These are phyloP conservation scores for Gadopsis bispinosus DNA, from an alignment of 2,797 vertebrate species.

Conservation along the genomic window DNA sequence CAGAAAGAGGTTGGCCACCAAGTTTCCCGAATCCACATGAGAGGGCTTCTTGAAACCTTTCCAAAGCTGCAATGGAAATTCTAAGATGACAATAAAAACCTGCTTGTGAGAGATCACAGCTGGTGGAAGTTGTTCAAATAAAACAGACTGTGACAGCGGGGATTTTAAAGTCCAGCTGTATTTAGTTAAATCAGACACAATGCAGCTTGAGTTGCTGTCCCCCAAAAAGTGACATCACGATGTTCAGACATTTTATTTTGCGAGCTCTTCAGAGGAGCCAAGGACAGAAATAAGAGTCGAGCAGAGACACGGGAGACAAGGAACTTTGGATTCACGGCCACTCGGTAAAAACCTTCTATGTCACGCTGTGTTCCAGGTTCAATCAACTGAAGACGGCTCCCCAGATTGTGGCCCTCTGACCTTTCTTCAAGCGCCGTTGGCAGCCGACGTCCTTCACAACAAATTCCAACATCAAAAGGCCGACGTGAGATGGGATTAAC, in stretches of 20 bases:
- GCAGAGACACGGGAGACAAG: background rate
- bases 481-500: background rate
- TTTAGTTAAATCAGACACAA: background rate
- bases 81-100: constrained; percentile 16
- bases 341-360: fast-evolving
- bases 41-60: background rate
- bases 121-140: background rate
- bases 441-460: background rate
- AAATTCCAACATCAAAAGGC: background rate
- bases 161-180: constrained; percentile 13
- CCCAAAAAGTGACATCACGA: background rate
- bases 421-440: background rate
- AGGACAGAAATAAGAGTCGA: background rate
- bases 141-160: background rate
- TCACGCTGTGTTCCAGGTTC: background rate
- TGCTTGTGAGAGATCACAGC: constrained; percentile 16
- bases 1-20: fast-evolving
- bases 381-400: background rate
- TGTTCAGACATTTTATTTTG: background rate
- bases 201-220: background rate
- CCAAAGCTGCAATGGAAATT: background rate
- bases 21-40: background rate
- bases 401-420: background rate
- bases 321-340: background rate
- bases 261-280: background rate